Conservation (phyloP, 2,797 vertebrate species). For the Scolopax rusticola region DNA sequence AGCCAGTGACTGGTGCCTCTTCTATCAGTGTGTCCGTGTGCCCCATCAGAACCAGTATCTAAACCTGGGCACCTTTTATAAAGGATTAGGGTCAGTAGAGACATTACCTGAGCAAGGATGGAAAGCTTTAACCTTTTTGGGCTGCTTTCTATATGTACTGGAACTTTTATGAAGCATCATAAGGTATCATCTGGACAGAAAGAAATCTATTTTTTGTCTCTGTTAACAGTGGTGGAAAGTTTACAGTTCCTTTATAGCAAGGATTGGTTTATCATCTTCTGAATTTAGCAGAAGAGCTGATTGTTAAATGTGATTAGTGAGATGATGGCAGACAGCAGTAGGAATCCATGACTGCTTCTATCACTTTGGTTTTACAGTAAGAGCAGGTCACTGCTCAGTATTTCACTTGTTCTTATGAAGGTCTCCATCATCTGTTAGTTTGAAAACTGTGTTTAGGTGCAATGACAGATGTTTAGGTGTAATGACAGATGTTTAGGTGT, state of each 20-base stretch:
- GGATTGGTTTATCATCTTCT: neutral
- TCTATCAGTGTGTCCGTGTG: neutral
- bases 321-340: neutral
- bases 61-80: neutral
- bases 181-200: neutral
- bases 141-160: neutral
- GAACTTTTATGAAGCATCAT: neutral
- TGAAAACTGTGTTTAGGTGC: neutral
- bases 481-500: neutral
- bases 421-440: neutral
- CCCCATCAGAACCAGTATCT: neutral
- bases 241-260: neutral
- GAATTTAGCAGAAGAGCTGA: neutral
- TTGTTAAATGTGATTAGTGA: neutral
- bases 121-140: neutral
- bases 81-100: neutral
- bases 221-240: neutral
- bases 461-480: neutral
- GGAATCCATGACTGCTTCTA: neutral
- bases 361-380: neutral
- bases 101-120: neutral
- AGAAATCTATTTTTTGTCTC: neutral
- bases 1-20: neutral
- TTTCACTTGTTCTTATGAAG: neutral
- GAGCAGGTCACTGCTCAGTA: neutral